Conservation (phyloP, 2,888 invertebrate species). For the Catocala fraxini region DNA sequence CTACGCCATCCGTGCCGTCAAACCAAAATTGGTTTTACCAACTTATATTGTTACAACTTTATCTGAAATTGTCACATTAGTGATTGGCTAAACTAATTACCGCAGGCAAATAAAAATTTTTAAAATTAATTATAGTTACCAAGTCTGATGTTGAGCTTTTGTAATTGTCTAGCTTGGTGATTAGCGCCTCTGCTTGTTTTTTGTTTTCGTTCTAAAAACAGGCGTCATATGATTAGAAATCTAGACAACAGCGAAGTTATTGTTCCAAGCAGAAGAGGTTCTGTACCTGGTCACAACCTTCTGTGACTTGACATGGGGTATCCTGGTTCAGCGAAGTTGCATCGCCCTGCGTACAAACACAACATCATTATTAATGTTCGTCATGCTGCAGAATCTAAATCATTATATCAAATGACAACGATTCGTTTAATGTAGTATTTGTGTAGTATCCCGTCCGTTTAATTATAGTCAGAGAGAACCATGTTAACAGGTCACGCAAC, state of each 20-base stretch:
- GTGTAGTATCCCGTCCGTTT: too few relatives aligned
- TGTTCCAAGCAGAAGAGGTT: neutral
- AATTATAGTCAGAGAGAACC: too few relatives aligned
- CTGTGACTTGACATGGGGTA: constrained; percentile 48
- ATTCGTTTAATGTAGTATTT: neutral
- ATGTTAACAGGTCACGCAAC: too few relatives aligned
- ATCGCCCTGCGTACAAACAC: constrained; percentile 63
- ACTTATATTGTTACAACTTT: too few relatives aligned
- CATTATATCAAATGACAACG: neutral
- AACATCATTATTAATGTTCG: neutral
- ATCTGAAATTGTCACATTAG: too few relatives aligned
- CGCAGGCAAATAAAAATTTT: too few relatives aligned
- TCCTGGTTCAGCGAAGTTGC: constrained; percentile 66
- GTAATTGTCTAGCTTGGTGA: constrained; percentile 67
- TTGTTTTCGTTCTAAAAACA: constrained; percentile 52
- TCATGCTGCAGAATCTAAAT: neutral
- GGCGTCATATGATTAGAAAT: too few relatives aligned
- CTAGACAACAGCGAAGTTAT: too few relatives aligned
- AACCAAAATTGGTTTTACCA: too few relatives aligned
- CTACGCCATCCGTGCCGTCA: too few relatives aligned
- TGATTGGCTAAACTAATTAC: too few relatives aligned
- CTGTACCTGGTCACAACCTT: constrained; percentile 51
- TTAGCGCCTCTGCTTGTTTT: constrained; percentile 58
- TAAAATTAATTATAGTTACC: constrained; percentile 53
- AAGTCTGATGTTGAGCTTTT: constrained; percentile 65